Conservation (phyloP, 2,113 vertebrate genomes). For the Tupaia chinensis region DNA sequence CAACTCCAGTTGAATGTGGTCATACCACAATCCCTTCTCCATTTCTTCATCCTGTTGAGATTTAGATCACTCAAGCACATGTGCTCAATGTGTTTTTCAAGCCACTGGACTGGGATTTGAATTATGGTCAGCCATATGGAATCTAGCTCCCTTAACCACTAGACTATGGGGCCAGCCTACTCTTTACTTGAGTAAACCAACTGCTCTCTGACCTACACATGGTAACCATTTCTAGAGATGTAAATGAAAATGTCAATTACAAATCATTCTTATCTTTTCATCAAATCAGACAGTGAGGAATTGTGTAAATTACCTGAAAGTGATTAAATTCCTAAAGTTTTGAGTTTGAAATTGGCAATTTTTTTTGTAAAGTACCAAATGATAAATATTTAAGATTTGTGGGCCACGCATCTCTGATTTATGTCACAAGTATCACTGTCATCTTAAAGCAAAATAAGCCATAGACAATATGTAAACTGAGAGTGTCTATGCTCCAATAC, state of each 20-base stretch:
- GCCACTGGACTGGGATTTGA: no score
- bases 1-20: no score
- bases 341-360: background rate
- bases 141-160: no score
- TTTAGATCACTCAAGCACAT: no score
- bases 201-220: background rate
- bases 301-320: background rate
- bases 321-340: constrained; percentile 2
- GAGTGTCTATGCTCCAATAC: background rate
- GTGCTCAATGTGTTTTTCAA: no score
- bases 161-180: no score
- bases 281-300: background rate
- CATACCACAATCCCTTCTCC: no score
- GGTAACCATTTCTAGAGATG: background rate
- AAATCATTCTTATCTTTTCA: background rate
- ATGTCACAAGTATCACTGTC: no score
- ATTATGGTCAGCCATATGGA: no score
- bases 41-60: no score
- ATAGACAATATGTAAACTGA: background rate
- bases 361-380: background rate
- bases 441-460: background rate
- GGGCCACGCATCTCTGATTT: rapidly evolving
- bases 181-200: background rate
- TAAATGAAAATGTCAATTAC: background rate
- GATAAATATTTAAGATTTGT: background rate